Conservation (phyloP, 1,140 invertebrate species). For the Papilio aristodemus region DNA sequence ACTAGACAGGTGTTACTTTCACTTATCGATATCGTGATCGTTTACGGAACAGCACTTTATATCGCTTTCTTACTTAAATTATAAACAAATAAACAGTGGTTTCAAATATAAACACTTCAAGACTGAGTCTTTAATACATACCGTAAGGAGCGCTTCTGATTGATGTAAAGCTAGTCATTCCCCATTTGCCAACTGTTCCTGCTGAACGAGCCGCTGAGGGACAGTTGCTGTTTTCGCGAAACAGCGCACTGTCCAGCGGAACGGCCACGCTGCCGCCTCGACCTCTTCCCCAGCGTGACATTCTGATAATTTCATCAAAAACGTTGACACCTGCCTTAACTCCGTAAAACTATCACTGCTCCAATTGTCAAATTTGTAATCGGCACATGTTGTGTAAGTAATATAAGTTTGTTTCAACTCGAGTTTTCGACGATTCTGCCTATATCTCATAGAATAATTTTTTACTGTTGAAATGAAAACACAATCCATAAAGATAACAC, state of each 20-base stretch:
- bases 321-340: constrained; percentile 71
- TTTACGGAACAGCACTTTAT: neutral
- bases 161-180: constrained; percentile 95
- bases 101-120: constrained; percentile 18
- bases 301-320: constrained; percentile 79
- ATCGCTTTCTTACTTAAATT: neutral
- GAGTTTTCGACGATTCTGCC: constrained; percentile 40
- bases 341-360: constrained; percentile 61
- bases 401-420: constrained; percentile 42
- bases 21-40: constrained; percentile 35
- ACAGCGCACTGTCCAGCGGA: constrained; percentile 83
- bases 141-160: constrained; percentile 89
- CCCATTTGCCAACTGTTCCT: constrained; percentile 95
- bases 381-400: constrained; percentile 56
- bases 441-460: constrained; percentile 50
- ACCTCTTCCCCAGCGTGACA: constrained; percentile 83
- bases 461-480: constrained; percentile 73
- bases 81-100: neutral
- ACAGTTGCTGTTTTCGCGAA: constrained; percentile 93
- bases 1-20: constrained; percentile 39
- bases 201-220: constrained; percentile 93
- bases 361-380: constrained; percentile 69
- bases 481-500: constrained; percentile 80
- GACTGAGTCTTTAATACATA: constrained; percentile 57
- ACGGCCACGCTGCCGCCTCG: constrained; percentile 82